These are phyloP conservation scores for Abrostola tripartita DNA, from an alignment of 2,888 invertebrate genomes.

Conservation along the genomic window DNA sequence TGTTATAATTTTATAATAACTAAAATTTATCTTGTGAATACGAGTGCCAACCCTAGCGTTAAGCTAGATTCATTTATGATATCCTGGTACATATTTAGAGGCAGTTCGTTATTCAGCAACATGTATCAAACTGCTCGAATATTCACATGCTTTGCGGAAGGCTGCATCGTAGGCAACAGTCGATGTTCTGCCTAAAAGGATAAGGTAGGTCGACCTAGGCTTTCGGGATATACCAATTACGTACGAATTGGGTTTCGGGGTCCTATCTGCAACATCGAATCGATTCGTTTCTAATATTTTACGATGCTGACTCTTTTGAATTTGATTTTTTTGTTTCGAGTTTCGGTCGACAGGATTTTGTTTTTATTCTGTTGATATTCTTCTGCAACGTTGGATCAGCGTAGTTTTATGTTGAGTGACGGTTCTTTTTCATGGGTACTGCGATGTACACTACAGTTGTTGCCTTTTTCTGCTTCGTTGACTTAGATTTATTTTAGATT, in stretches of 20 bases:
- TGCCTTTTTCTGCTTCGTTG: too few relatives aligned
- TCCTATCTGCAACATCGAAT: background rate
- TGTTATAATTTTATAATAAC: too few relatives aligned
- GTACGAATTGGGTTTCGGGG: background rate
- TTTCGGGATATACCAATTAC: slow-evolving; percentile 1
- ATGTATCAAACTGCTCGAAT: slow-evolving; percentile 29
- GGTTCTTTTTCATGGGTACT: too few relatives aligned
- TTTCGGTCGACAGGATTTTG: background rate
- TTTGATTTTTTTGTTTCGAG: background rate
- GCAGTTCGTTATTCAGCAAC: slow-evolving; percentile 23
- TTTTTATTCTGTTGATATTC: too few relatives aligned
- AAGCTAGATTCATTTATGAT: slow-evolving; percentile 31
- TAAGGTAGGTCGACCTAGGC: background rate
- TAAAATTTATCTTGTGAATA: slow-evolving; percentile 17
- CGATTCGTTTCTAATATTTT: background rate
- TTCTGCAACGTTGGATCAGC: too few relatives aligned
- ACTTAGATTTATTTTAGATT: too few relatives aligned
- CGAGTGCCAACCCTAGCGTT: slow-evolving; percentile 9
- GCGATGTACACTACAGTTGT: too few relatives aligned
- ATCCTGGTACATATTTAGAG: slow-evolving; percentile 7
- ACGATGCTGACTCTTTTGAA: background rate
- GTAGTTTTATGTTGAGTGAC: too few relatives aligned
- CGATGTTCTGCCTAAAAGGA: background rate
- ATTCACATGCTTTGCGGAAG: slow-evolving; percentile 21
- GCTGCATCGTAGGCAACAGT: background rate